A percentile compares a stretch with the other conserved stretches of the same genome.
phyloP scores from a whole-genome alignment of 2,113 vertebrate species.

The Jaculus jaculus region DNA sequence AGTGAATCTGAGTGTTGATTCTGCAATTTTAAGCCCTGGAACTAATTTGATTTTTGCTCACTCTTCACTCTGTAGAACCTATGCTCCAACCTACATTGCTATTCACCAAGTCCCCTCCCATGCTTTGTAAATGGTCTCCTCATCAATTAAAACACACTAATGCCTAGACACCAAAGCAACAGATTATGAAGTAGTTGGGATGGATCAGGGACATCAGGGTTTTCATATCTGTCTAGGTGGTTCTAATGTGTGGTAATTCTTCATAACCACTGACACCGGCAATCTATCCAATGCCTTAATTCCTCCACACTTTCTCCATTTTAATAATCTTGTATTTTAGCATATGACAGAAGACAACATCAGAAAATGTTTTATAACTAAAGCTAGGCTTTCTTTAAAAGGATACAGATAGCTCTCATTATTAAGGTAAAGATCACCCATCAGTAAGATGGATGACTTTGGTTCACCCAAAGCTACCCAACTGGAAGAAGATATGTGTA shows the following conservation, averaged over 20 bases:
- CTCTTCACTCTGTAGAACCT: neutral
- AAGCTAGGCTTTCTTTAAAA: constrained; percentile 22
- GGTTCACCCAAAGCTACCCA: neutral
- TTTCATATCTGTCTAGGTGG: neutral
- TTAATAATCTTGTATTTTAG: constrained; percentile 2
- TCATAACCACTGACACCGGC: neutral
- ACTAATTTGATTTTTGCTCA: neutral
- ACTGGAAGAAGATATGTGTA: neutral
- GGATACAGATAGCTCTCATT: neutral
- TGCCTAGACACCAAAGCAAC: neutral
- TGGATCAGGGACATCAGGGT: neutral
- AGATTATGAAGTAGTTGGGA: neutral
- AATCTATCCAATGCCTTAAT: neutral
- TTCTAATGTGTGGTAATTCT: neutral
- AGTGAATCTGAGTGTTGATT: neutral
- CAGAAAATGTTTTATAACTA: neutral
- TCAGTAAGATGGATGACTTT: neutral
- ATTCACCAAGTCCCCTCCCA: neutral
- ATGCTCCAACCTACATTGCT: neutral
- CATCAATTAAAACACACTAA: neutral
- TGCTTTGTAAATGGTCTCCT: neutral
- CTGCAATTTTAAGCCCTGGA: neutral
- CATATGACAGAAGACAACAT: neutral
- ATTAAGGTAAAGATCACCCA: neutral
- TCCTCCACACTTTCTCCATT: neutral